phyloP scores from a whole-genome alignment of 2,797 vertebrate species.

The Coracias cyanogaster region DNA sequence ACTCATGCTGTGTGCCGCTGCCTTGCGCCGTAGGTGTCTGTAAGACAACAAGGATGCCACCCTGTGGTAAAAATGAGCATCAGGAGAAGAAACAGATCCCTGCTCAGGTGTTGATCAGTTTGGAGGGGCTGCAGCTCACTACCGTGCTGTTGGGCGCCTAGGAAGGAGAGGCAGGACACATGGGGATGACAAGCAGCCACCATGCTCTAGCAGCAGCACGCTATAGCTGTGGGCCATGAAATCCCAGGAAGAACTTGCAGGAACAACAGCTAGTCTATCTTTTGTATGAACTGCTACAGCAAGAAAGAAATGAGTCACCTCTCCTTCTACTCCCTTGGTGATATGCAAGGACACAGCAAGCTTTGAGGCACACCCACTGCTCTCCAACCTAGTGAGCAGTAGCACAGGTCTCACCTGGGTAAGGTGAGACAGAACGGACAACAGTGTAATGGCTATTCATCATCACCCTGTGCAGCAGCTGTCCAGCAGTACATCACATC shows the following conservation, averaged over 20 bases:
- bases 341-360: not conserved
- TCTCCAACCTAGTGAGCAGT: not conserved
- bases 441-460: not conserved
- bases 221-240: not conserved
- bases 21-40: not conserved
- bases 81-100: not conserved
- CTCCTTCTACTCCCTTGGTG: not conserved
- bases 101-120: not conserved
- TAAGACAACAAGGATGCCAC: constrained; percentile 1
- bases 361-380: not conserved
- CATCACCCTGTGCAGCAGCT: not conserved
- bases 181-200: rapidly evolving
- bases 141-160: not conserved
- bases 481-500: not conserved
- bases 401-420: not conserved
- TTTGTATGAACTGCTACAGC: not conserved
- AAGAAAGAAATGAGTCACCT: not conserved
- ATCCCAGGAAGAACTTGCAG: not conserved
- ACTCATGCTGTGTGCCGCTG: rapidly evolving
- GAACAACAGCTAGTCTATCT: not conserved
- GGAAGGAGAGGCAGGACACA: not conserved
- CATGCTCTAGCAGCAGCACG: not conserved
- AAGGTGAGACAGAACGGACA: not conserved
- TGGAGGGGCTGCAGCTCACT: rapidly evolving
- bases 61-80: not conserved